Conservation (phyloP, 2,113 vertebrate species). For the Neotragus moschatus region DNA sequence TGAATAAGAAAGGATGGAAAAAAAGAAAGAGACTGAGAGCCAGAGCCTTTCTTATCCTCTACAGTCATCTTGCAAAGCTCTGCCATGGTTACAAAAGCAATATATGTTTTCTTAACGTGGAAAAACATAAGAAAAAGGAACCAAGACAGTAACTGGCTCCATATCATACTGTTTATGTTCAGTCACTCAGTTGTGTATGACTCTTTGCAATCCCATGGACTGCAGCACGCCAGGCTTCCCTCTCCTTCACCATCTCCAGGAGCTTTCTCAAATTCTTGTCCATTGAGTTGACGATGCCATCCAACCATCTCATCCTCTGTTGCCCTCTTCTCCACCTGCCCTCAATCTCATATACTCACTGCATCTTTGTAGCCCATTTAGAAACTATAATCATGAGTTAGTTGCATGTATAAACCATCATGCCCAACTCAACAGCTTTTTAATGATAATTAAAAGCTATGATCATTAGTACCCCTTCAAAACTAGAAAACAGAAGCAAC, state of each 20-base stretch:
- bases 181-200: background rate
- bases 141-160: background rate
- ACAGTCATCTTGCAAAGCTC: background rate
- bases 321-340: background rate
- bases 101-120: background rate
- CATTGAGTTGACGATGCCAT: background rate
- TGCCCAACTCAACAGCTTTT: background rate
- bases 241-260: background rate
- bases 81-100: background rate
- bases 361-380: background rate
- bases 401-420: background rate
- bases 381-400: background rate
- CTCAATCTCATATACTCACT: background rate
- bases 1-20: slow-evolving; percentile 6
- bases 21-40: background rate
- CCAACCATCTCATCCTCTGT: background rate
- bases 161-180: background rate
- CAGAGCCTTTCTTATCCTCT: background rate
- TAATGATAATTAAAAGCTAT: background rate
- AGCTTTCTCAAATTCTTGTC: background rate
- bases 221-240: background rate
- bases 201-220: background rate
- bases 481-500: slow-evolving; percentile 21
- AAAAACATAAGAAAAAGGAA: background rate
- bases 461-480: background rate